Conservation (phyloP, 2,113 vertebrate species). For the Tenrec ecaudatus region DNA sequence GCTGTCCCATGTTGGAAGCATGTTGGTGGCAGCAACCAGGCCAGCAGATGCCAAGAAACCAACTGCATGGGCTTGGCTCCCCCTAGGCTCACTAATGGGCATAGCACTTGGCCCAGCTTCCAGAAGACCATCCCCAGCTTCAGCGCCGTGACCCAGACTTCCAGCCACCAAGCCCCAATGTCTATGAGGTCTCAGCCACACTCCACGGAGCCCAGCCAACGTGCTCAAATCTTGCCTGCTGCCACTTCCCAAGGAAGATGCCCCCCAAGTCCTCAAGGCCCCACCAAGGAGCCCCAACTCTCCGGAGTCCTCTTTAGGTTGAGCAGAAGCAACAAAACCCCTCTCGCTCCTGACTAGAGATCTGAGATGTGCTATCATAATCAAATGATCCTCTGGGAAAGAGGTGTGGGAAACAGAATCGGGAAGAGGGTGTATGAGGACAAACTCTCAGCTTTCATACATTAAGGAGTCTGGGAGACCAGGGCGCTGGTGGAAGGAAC, state of each 20-base stretch:
- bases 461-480: too few relatives aligned
- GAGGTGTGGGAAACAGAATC: too few relatives aligned
- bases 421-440: too few relatives aligned
- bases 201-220: neutral
- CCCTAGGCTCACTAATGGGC: too few relatives aligned
- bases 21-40: neutral
- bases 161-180: neutral
- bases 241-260: neutral
- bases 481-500: too few relatives aligned
- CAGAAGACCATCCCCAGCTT: too few relatives aligned
- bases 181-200: neutral
- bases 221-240: neutral
- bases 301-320: neutral
- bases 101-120: neutral
- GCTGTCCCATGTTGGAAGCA: neutral
- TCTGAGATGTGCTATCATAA: neutral
- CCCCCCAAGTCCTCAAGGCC: neutral
- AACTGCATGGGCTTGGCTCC: neutral
- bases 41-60: neutral
- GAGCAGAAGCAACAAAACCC: neutral
- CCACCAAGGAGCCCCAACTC: neutral
- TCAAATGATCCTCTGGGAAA: neutral
- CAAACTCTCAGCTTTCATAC: too few relatives aligned
- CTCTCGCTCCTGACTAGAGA: neutral
- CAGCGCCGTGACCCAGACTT: neutral